Evolutionary conservation across 2,888 invertebrate species (phyloP), one percentile per base, ranked within the genome.

Genomic region (Cartodere bifasciata): DNA sequence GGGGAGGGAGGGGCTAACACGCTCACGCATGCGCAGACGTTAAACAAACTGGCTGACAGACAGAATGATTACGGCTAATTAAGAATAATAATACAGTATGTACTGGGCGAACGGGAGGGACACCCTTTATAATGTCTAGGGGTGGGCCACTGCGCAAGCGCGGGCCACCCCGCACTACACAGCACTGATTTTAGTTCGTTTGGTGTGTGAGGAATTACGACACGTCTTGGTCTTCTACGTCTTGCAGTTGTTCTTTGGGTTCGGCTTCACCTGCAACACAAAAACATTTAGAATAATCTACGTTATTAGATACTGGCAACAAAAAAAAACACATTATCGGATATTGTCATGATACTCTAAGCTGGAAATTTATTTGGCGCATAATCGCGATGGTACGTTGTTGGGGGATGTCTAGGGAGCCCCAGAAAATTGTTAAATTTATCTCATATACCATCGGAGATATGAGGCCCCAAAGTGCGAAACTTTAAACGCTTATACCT

Each of bases 161-260:
- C 42, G 42, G 42, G 37, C 35, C 34, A 38, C 45, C 44, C 46
- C 36, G 48, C 49, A 49, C 49, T 49, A 48, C 48, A 49, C 49
- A 49, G 49, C 49, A 49, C 49, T 49, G 44, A n/a, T 46, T 45
- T 31, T 41, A 48, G 48, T 49, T 48, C 44, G 38, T 31, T 26
- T 29, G 16, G 26, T 29, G 23, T 16, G 27, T 34, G 27, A 25
- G 47, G 52, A 52, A 56, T 88, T 88, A 88, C 82, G 88, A 88
- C 67, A 87, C 87, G 68, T 90, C 90, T 68, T 90, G 88, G 65
- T 88, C 88, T 64, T 91, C 90, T 58, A 80, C 85, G 65, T 91
- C 91, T 65, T 87, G 86, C 62, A 86, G 74, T 64, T 81, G 80
- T 64, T 85, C 86, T 67, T 87, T 88, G 56, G 82, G 83, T 67